A percentile compares a stretch with the other conserved stretches of the same genome.
Conservation (phyloP, 2,888 invertebrate genomes). For the Uropetala carovei region DNA sequence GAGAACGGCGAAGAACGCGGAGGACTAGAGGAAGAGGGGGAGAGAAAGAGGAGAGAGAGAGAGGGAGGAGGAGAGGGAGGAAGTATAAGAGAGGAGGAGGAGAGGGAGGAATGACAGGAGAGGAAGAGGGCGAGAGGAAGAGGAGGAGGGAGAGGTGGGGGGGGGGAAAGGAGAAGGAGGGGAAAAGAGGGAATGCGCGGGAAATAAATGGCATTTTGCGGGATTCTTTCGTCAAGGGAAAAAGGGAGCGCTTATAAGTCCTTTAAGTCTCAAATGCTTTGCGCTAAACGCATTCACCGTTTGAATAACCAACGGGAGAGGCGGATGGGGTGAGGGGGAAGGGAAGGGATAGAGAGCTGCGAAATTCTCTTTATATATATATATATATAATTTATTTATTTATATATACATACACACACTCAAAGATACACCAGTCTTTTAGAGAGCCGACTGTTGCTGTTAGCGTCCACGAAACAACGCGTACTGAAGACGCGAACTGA, state of each 20-base stretch:
- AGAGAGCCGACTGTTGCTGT: not conserved
- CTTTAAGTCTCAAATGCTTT: not conserved
- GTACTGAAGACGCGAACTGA: not conserved
- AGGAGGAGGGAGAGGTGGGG: not conserved
- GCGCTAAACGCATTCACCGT: not conserved
- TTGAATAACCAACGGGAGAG: not conserved
- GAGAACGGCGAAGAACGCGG: not conserved
- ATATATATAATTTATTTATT: not conserved
- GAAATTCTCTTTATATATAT: not conserved
- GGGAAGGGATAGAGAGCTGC: not conserved
- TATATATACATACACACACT: not conserved
- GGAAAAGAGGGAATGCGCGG: not conserved
- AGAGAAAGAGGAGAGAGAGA: no score
- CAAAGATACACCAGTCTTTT: not conserved
- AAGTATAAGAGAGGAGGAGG: not conserved
- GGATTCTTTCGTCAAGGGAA: not conserved
- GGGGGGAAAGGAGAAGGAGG: not conserved
- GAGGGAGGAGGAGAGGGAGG: not conserved
- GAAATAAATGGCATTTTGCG: not conserved
- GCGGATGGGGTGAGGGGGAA: not conserved
- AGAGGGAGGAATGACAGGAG: no score
- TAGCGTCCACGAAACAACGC: conserved; percentile 19
- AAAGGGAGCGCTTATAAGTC: not conserved
- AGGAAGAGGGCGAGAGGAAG: not conserved
- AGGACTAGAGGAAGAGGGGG: not conserved